A percentile compares a stretch with the other conserved stretches of the same genome.
Conservation (phyloP, 2,113 vertebrate species). For the Cephalopholis sonnerati region DNA sequence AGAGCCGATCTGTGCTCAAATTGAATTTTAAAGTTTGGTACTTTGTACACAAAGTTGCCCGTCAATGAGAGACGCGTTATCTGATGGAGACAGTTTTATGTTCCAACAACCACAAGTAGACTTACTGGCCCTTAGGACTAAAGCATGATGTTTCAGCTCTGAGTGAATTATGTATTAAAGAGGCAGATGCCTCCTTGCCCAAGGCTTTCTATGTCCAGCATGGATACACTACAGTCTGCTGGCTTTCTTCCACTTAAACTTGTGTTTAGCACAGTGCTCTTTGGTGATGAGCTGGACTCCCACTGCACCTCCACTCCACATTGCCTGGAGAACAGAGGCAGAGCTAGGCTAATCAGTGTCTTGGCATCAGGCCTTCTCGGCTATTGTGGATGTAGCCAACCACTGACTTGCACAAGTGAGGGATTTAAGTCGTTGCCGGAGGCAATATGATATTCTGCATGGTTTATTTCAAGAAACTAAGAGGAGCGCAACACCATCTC, state of each 20-base stretch:
- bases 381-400: slow-evolving; percentile 75
- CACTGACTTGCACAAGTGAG: slow-evolving; percentile 66
- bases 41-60: slow-evolving; percentile 26
- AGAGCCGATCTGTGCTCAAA: slow-evolving; percentile 12
- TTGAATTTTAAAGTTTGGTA: neutral
- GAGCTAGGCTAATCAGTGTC: slow-evolving; percentile 78
- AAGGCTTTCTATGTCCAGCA: slow-evolving; percentile 81
- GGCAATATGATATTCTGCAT: slow-evolving; percentile 50
- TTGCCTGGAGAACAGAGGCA: slow-evolving; percentile 75
- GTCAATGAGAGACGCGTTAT: slow-evolving; percentile 58
- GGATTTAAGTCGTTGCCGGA: slow-evolving; percentile 64
- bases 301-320: slow-evolving; percentile 71
- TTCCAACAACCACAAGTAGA: slow-evolving; percentile 69
- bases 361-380: slow-evolving; percentile 76
- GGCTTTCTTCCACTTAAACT: slow-evolving; percentile 82
- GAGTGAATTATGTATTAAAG: slow-evolving; percentile 84
- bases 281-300: slow-evolving; percentile 78
- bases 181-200: slow-evolving; percentile 80
- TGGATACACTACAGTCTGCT: slow-evolving; percentile 76
- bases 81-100: slow-evolving; percentile 75
- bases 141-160: slow-evolving; percentile 75
- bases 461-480: slow-evolving; percentile 62
- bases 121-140: slow-evolving; percentile 65
- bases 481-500: slow-evolving; percentile 23
- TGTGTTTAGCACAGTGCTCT: slow-evolving; percentile 77